Conservation (phyloP, 2,888 invertebrate species). For the Automeris io region DNA sequence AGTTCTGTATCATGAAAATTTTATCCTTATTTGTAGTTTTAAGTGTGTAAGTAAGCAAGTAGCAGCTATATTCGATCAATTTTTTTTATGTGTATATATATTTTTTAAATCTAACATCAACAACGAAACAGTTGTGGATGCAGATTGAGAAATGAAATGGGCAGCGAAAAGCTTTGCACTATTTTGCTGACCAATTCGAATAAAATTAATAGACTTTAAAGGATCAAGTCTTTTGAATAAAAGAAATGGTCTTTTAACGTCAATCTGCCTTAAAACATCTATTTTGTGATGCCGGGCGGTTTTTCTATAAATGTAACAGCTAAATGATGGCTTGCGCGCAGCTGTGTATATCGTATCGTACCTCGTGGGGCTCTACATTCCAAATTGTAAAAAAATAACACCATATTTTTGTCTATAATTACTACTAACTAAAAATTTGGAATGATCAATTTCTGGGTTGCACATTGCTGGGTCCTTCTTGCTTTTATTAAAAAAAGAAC, state of each 20-base stretch:
- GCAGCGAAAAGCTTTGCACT: not conserved
- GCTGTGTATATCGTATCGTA: slow-evolving; percentile 68
- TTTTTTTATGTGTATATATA: not conserved
- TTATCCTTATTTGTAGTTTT: not conserved
- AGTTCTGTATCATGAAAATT: not conserved
- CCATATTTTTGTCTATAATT: slow-evolving; percentile 3
- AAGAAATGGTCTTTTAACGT: not conserved
- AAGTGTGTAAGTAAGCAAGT: not conserved
- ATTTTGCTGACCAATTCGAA: not conserved
- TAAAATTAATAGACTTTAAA: not conserved
- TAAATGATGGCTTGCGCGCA: slow-evolving; percentile 67
- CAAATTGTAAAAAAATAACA: slow-evolving; percentile 28
- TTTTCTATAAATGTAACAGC: slow-evolving; percentile 54
- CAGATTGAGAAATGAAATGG: not conserved
- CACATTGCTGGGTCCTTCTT: slow-evolving; percentile 50
- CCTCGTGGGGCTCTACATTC: slow-evolving; percentile 61
- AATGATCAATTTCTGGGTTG: slow-evolving; percentile 33
- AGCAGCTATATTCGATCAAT: not conserved
- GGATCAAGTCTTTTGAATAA: not conserved
- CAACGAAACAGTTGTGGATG: not conserved
- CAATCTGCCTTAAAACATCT: slow-evolving; percentile 8
- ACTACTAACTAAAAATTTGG: slow-evolving; percentile 27
- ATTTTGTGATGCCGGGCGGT: slow-evolving; percentile 9
- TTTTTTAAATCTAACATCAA: not conserved
- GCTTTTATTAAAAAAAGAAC: slow-evolving; percentile 44